Evolutionary conservation across 1,140 invertebrate species (phyloP).

Genomic region (Diorhabda elongata): DNA sequence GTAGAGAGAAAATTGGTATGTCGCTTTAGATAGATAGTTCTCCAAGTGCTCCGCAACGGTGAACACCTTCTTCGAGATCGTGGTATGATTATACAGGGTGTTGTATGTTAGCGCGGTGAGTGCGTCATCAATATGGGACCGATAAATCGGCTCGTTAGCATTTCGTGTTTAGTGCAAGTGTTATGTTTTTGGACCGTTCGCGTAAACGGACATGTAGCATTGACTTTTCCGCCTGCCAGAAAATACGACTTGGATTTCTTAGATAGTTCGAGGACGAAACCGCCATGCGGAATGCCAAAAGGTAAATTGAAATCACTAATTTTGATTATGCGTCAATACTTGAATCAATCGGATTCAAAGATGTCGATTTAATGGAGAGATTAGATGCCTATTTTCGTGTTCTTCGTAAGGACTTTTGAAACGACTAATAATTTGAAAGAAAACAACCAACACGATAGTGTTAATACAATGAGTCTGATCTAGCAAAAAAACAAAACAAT

Average conservation of each 20-base stretch:
- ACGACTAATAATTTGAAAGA: too few relatives aligned
- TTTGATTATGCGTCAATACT: too few relatives aligned
- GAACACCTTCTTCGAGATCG: neutral
- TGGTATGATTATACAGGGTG: neutral
- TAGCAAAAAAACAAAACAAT: too few relatives aligned
- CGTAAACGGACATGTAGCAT: slow-evolving; percentile 61
- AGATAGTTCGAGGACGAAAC: slow-evolving; percentile 83
- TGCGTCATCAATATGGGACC: slow-evolving; percentile 8
- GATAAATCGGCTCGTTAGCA: neutral
- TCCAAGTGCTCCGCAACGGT: neutral
- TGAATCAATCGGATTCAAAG: too few relatives aligned
- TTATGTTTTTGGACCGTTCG: slow-evolving; percentile 10
- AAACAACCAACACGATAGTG: too few relatives aligned
- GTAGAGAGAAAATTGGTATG: neutral
- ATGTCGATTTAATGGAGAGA: too few relatives aligned
- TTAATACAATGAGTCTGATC: too few relatives aligned
- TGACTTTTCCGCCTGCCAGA: slow-evolving; percentile 82
- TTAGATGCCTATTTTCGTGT: too few relatives aligned
- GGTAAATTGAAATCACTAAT: slow-evolving; percentile 55
- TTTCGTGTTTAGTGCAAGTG: slow-evolving; percentile 9
- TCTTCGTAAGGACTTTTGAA: too few relatives aligned
- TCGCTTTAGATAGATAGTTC: neutral
- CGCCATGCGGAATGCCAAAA: slow-evolving; percentile 94
- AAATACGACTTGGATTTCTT: slow-evolving; percentile 90
- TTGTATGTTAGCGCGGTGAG: neutral